Base-by-base conservation (phyloP, 2,113 vertebrate genomes). In the Cinclus mexicanus region DNA sequence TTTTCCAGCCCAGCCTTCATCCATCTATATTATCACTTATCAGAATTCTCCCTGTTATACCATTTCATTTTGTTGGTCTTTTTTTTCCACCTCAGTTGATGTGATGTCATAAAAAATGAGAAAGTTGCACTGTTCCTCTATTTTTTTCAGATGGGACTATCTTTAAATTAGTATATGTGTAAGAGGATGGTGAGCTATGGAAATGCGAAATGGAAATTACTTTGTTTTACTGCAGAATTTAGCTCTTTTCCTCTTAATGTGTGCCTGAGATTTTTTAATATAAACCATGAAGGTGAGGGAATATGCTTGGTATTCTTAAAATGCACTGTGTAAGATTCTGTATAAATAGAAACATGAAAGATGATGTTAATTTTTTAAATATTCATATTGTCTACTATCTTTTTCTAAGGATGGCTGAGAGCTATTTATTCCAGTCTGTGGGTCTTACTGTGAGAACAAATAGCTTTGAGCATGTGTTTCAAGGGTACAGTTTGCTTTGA, bases 231-330 rank as follows among this genome's bases (percentile, higher is more conserved):
- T 56, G 22, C 33, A 84, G 75, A 63, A 60, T 23, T 41, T 37
- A 44, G 33, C 21, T 69, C 68, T 60, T 87, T 47, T 69, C 22
- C 24, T 65, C 56, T 53, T 50, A 67, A 64, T 28, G 10, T 76
- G 56, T 63, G 10, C 63, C 6, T 50, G 50, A 70, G 29, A 56
- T 70, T 85, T 79, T 79, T 63, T 90, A 64, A 29, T 85, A 35
- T 64, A 60, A 65, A 50, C 9, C 0, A 0, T 64, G 39, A 71
- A 72, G 57, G 14, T 41, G 52, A 60, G 25, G 0, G 0, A 78
- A 75, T 70, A 57, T 37, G 7, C 31, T 83, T 80, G 37, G 35
- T 57, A 76, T 71, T 26, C 44, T 31, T 24, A 59, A 80, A 91
- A 74, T 26, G 5, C 10, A 39, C 29, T 33, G 16, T 19, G 13